These are phyloP conservation scores for Lochmaea capreae DNA, from an alignment of 2,888 invertebrate species.

Conservation along the genomic window DNA sequence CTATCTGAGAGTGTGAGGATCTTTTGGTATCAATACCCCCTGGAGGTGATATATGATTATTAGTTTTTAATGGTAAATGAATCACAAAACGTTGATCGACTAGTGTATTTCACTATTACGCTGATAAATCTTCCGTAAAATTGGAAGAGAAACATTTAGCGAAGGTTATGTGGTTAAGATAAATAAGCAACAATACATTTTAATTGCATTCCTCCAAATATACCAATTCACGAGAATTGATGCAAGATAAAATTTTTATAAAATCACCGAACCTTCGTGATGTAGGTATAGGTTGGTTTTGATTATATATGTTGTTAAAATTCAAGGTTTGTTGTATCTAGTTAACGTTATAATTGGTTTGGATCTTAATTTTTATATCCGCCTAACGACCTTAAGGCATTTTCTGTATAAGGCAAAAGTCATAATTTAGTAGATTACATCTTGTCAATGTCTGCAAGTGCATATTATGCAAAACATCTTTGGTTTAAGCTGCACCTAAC, in stretches of 20 bases:
- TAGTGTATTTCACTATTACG: not conserved
- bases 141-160: not conserved
- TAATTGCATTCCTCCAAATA: slow-evolving; percentile 3
- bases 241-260: slow-evolving; percentile 15
- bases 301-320: slow-evolving; percentile 34
- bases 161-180: not conserved
- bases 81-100: not conserved
- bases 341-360: slow-evolving; percentile 36
- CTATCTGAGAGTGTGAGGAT: too few relatives aligned
- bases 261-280: slow-evolving; percentile 25
- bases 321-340: slow-evolving; percentile 35
- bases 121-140: not conserved
- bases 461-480: slow-evolving; percentile 45
- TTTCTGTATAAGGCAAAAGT: slow-evolving; percentile 37
- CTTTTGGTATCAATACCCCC: too few relatives aligned
- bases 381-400: slow-evolving; percentile 29
- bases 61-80: not conserved
- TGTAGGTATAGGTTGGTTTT: slow-evolving; percentile 16
- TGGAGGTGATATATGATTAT: too few relatives aligned
- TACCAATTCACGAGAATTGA: not conserved
- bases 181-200: slow-evolving; percentile 5
- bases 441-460: slow-evolving; percentile 40
- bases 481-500: slow-evolving; percentile 41
- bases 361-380: slow-evolving; percentile 28
- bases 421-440: slow-evolving; percentile 45